phyloP scores from a whole-genome alignment of 2,797 vertebrate genomes.

The Acipenser transmontanus region DNA sequence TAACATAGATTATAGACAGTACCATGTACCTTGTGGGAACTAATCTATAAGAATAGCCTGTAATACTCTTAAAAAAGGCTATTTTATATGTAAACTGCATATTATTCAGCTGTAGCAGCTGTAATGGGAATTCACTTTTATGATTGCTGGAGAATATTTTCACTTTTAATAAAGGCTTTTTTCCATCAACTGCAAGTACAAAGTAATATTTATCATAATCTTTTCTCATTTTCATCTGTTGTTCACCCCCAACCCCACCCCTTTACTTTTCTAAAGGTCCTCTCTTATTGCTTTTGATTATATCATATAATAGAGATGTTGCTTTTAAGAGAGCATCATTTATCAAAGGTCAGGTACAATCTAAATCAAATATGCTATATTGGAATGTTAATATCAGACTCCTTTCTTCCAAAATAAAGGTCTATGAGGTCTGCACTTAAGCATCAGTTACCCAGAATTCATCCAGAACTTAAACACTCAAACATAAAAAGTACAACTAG shows the following conservation, averaged over 20 bases:
- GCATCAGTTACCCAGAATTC: too few species aligned
- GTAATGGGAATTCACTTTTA: background rate
- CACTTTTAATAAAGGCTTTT: background rate
- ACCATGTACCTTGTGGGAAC: too few species aligned
- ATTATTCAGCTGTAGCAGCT: background rate
- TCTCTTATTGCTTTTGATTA: background rate
- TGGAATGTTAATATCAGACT: background rate
- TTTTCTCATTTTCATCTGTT: background rate
- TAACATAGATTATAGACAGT: too few species aligned
- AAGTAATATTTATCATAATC: background rate
- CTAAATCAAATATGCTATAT: background rate
- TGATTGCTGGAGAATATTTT: background rate
- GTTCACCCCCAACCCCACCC: background rate
- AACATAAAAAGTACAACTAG: too few species aligned
- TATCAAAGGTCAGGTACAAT: slow-evolving; percentile 1
- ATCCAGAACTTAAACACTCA: too few species aligned
- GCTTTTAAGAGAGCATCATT: slow-evolving; percentile 3
- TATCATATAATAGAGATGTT: slow-evolving; percentile 10
- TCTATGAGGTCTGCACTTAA: background rate
- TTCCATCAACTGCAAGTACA: background rate
- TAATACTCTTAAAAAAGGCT: too few species aligned
- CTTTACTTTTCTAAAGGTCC: slow-evolving; percentile 7
- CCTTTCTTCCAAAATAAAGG: background rate
- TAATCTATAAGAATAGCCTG: too few species aligned
- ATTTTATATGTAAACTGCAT: background rate